Evolutionary conservation across 2,888 invertebrate genomes (phyloP), one percentile per base, ranked within the genome.

Genomic region (Clistopyga incitator): DNA sequence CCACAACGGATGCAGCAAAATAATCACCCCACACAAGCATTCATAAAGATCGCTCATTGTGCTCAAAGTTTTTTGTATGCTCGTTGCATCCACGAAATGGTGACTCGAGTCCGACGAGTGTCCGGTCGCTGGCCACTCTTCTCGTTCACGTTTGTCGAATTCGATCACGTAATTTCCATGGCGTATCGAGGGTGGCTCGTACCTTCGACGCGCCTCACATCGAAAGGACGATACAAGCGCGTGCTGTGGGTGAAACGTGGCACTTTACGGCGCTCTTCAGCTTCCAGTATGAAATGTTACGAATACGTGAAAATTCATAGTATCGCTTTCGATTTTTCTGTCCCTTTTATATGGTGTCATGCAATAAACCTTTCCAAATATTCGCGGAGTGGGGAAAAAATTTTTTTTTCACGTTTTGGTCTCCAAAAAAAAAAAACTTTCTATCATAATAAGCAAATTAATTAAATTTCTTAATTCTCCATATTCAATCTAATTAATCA

Each of bases 191-290:
- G 64, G 64, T 64, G 64, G 42, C 38, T 64, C n/a, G 61, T 18
- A 8, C 88, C 83, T 88, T 90, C 88, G 88, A 89, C 61, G 38
- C 89, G 88, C 89, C 90, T 90, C 88, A 90, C 90, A 89, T 89
- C 88, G 90, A 89, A 61, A 34, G 29, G 61, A 34, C 18, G 29
- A 61, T 87, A 89, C 86, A 86, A 88, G 89, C 90, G 90, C 90
- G 90, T 90, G 90, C 90, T 90, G 87, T 87, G 87, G 88, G 89
- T 89, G 86, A 89, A 88, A 88, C 87, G 87, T 76, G 77, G 77
- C 45, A 50, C 67, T 47, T 70, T 71, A 20, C 38, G 10, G 38
- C n/a, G 8, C n/a, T 18, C 1, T 6, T 38, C 34, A 54, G 54
- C 54, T 54, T 54, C 54, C 54, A 23, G 15, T n/a, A 38, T 34